Base-by-base conservation (phyloP, 1,140 invertebrate species). In the Yoshiicerus persimilis region DNA sequence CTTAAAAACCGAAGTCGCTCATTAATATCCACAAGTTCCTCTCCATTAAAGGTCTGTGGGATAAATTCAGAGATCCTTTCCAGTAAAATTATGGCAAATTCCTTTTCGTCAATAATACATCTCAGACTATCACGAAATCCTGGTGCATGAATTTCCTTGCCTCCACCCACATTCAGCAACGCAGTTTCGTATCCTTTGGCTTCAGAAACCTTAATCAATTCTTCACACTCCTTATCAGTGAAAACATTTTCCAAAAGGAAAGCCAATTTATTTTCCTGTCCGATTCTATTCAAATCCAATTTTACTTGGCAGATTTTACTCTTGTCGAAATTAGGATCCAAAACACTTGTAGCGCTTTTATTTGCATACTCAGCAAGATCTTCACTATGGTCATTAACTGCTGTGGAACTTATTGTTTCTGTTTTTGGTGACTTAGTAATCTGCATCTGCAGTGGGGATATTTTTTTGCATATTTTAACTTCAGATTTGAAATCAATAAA, bases 211-310 rank as follows among this genome's bases (percentile, higher is more conserved):
- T 86, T 27, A 47, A 90, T 90, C 11, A 90, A 47, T 20, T 23
- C 47, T 9, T 27, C n/a, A 38, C 87, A 88, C 36, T 88, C 87
- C 23, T 87, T 64, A 20, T 11, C 20, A 20, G 80, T 85, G n/a
- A 90, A 87, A 0, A 90, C 87, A 41, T 90, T 90, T 38, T 86
- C 39, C 41, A 90, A 41, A 3, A 87, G 25, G 38, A 87, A 90
- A 16, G 87, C 87, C 39, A 88, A 47, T 36, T 88, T 88, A 0
- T 86, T 30, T 0, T 41, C 6, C 11, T 86, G 27, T 10, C 41
- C 66, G 9, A 88, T 34, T 32, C 27, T n/a, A 2, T 10, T 27
- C 32, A 88, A 62, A 32, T 88, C 84, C 66, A 88, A 70, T 20
- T 47, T 1, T 20, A 77, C 85, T n/a, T 56, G 16, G 11, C 13